phyloP scores from a whole-genome alignment of 2,113 vertebrate species.

The Bostrychus sinensis region DNA sequence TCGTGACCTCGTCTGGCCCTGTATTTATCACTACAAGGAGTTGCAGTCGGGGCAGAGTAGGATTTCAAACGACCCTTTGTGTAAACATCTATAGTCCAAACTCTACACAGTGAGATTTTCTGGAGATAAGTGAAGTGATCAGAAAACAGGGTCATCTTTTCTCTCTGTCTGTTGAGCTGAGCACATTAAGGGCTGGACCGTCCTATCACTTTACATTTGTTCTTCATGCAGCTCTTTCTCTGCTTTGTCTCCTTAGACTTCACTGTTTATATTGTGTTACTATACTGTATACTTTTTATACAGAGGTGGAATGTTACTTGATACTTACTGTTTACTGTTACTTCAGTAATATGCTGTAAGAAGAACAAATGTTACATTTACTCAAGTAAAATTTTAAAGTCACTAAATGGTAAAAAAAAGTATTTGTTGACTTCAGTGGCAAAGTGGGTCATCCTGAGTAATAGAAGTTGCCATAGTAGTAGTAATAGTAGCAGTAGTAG shows the following conservation, averaged over 20 bases:
- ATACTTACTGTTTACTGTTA: too few relatives aligned
- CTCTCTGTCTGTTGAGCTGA: conserved; percentile 36
- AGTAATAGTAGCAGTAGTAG: too few relatives aligned
- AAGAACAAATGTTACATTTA: too few relatives aligned
- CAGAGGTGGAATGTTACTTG: background rate
- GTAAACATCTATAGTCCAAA: conserved; percentile 22
- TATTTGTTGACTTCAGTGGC: too few relatives aligned
- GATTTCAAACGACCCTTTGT: background rate
- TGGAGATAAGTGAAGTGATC: conserved; percentile 12
- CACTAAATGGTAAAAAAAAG: too few relatives aligned
- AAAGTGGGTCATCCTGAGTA: too few relatives aligned
- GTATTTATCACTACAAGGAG: background rate
- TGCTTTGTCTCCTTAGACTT: background rate
- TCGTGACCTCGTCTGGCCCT: background rate
- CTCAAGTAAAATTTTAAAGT: too few relatives aligned
- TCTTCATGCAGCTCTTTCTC: conserved; percentile 19
- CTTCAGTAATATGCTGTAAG: too few relatives aligned
- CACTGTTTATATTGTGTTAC: background rate
- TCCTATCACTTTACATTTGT: conserved; percentile 50
- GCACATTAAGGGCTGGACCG: background rate
- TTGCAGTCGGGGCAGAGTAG: background rate
- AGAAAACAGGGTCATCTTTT: conserved; percentile 43
- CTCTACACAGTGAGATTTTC: conserved; percentile 10
- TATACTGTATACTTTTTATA: background rate
- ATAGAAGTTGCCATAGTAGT: too few relatives aligned